Conservation (phyloP, 2,888 invertebrate species). For the Spodoptera picta region DNA sequence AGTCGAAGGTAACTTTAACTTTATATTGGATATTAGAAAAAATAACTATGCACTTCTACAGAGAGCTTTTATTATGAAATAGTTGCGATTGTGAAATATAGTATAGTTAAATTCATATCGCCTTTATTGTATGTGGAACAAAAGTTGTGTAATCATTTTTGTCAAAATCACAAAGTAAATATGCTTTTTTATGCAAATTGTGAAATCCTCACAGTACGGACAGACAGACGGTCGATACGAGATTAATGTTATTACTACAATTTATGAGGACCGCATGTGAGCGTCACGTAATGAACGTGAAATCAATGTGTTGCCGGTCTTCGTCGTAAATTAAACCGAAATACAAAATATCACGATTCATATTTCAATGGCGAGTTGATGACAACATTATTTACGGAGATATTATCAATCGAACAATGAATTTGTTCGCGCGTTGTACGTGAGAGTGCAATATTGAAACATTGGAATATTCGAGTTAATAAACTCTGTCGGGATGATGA, state of each 20-base stretch:
- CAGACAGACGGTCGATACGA: background rate
- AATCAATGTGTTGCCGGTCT: conserved; percentile 11
- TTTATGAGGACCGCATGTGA: background rate
- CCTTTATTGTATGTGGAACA: too few relatives aligned
- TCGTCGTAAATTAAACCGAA: conserved; percentile 1
- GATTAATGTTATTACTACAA: conserved; percentile 4
- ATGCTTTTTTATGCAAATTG: too few relatives aligned
- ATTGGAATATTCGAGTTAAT: too few relatives aligned
- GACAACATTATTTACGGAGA: background rate
- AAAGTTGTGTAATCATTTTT: background rate
- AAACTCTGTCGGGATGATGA: too few relatives aligned
- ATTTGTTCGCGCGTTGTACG: too few relatives aligned
- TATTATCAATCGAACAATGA: too few relatives aligned
- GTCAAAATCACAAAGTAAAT: background rate
- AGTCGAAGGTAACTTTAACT: background rate
- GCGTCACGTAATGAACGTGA: conserved; percentile 3
- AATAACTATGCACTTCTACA: too few relatives aligned
- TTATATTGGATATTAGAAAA: background rate
- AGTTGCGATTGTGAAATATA: too few relatives aligned
- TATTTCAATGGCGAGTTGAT: conserved; percentile 8
- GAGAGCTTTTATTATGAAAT: too few relatives aligned
- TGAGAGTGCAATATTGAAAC: too few relatives aligned
- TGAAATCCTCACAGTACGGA: too few relatives aligned
- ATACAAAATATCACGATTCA: background rate
- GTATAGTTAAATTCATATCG: too few relatives aligned